phyloP scores from a whole-genome alignment of 2,888 invertebrate genomes.

The Pheosia gnoma region DNA sequence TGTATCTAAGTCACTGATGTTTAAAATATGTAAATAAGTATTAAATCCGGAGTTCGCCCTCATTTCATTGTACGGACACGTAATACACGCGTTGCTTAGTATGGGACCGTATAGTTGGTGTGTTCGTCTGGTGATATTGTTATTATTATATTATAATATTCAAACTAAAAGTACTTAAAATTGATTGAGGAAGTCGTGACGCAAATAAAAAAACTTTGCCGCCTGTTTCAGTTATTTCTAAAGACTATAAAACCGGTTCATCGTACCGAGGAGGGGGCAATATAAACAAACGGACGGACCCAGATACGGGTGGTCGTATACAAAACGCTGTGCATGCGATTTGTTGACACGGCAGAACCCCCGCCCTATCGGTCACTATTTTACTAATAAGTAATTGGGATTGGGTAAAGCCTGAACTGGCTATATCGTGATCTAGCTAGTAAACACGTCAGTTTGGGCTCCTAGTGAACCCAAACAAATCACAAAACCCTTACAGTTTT shows the following conservation, averaged over 20 bases:
- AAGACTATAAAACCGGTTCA: slow-evolving; percentile 66
- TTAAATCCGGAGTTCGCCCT: no score
- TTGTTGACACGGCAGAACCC: slow-evolving; percentile 67
- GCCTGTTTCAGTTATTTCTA: slow-evolving; percentile 64
- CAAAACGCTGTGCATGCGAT: slow-evolving; percentile 61
- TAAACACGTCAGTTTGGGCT: not conserved
- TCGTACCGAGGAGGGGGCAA: slow-evolving; percentile 49
- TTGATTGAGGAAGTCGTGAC: slow-evolving; percentile 52
- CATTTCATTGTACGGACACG: no score
- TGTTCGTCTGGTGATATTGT: no score
- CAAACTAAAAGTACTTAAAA: slow-evolving; percentile 21
- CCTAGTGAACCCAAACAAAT: not conserved
- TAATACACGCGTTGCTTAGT: no score
- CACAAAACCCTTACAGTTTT: no score
- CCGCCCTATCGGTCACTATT: slow-evolving; percentile 27
- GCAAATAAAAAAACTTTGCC: slow-evolving; percentile 48
- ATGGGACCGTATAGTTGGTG: no score
- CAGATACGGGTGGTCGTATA: slow-evolving; percentile 74
- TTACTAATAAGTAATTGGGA: slow-evolving; percentile 19
- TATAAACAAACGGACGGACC: slow-evolving; percentile 66
- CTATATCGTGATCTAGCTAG: not conserved
- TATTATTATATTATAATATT: no score
- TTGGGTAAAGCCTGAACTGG: not conserved
- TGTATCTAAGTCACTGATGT: no score
- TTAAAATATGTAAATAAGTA: no score